phyloP scores from a whole-genome alignment of 2,888 invertebrate species.

The Hypsopygia costalis region DNA sequence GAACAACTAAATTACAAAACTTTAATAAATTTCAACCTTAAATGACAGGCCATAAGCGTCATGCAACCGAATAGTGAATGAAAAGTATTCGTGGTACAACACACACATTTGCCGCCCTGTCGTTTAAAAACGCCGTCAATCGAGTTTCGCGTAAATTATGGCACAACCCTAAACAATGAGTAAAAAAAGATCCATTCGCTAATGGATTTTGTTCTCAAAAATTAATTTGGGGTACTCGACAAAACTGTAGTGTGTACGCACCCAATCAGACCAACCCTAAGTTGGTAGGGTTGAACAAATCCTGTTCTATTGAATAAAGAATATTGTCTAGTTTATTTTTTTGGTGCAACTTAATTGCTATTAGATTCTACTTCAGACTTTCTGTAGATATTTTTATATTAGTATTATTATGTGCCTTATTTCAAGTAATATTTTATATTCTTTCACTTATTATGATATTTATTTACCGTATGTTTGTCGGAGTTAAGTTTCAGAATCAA shows the following conservation, averaged over 20 bases:
- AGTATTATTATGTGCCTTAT: too few species aligned
- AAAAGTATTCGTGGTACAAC: constrained; percentile 20
- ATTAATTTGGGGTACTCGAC: constrained; percentile 77
- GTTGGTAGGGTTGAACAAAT: constrained; percentile 27
- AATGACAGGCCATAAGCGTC: constrained; percentile 17
- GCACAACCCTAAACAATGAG: constrained; percentile 70
- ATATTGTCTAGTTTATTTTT: neutral
- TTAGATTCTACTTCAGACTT: neutral
- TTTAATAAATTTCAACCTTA: constrained; percentile 27
- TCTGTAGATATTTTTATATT: too few species aligned
- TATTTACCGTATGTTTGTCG: too few species aligned
- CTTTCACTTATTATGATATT: too few species aligned
- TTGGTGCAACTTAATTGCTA: neutral
- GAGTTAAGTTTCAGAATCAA: too few species aligned
- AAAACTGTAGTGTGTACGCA: constrained; percentile 64
- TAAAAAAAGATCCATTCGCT: constrained; percentile 69
- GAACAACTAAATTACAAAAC: constrained; percentile 11
- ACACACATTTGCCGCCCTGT: constrained; percentile 64
- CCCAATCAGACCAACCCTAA: constrained; percentile 58
- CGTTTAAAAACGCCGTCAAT: constrained; percentile 71
- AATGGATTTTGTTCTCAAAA: constrained; percentile 78
- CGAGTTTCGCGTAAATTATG: constrained; percentile 75
- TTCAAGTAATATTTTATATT: too few species aligned
- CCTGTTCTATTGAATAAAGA: constrained; percentile 1
- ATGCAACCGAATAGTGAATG: constrained; percentile 1